A percentile compares a stretch with the other conserved stretches of the same genome.
Conservation (phyloP, 2,113 vertebrate species). For the Oryzias javanicus region DNA sequence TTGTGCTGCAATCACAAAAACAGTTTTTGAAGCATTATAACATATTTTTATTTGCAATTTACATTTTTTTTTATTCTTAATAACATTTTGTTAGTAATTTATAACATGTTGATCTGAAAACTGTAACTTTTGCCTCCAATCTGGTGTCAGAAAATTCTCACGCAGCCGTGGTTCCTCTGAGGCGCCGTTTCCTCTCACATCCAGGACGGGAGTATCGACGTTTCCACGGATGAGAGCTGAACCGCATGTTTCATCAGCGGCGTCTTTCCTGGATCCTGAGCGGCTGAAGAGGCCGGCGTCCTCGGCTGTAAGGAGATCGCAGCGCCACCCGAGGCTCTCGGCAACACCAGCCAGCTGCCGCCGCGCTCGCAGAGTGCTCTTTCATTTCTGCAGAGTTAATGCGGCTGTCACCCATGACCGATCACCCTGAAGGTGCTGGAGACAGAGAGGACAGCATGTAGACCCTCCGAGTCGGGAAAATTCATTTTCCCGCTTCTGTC, state of each 20-base stretch:
- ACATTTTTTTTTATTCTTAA: too few relatives aligned
- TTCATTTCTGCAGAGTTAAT: slow-evolving; percentile 14
- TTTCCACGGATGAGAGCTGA: not conserved
- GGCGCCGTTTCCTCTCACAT: not conserved
- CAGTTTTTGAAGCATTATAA: too few relatives aligned
- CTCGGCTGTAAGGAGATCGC: not conserved
- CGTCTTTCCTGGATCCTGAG: not conserved
- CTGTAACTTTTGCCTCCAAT: too few relatives aligned
- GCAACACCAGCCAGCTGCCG: not conserved
- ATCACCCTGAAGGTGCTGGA: slow-evolving; percentile 14
- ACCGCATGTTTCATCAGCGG: not conserved
- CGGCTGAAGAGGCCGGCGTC: not conserved
- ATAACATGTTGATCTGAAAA: too few relatives aligned
- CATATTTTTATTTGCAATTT: too few relatives aligned
- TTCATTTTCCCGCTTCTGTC: slow-evolving; percentile 14
- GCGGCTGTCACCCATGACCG: slow-evolving; percentile 21
- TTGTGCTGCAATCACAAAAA: too few relatives aligned
- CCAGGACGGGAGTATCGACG: not conserved
- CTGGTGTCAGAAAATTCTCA: too few relatives aligned
- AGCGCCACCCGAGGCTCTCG: not conserved
- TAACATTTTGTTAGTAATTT: too few relatives aligned
- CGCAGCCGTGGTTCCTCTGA: too few relatives aligned
- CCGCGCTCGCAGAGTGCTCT: slow-evolving; percentile 5
- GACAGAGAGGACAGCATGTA: slow-evolving; percentile 25
- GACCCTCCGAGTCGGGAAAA: not conserved